A percentile compares a stretch with the other conserved stretches of the same genome.
These are phyloP conservation scores for Epizoanthus fatuus DNA, from an alignment of 92 coral and sea anemone genomes.

Conservation along the genomic window DNA sequence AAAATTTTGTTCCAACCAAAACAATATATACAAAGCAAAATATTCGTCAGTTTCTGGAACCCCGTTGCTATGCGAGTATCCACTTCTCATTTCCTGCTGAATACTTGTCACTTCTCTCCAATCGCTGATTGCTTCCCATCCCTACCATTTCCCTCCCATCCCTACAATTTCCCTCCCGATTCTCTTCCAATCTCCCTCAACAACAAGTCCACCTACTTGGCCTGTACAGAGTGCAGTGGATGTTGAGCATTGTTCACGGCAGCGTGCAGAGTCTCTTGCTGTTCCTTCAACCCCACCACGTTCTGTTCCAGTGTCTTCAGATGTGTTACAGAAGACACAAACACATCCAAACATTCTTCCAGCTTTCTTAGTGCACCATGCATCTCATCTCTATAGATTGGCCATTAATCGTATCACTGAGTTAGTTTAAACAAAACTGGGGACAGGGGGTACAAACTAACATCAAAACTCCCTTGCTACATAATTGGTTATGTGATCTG, in stretches of 20 bases:
- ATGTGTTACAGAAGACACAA: constrained; percentile 80
- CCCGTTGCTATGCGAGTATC: no score
- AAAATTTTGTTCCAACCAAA: no score
- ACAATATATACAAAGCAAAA: no score
- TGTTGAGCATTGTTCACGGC: constrained; percentile 90
- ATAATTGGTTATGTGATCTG: no score
- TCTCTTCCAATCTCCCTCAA: neutral
- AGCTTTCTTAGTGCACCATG: constrained; percentile 70
- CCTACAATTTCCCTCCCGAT: neutral
- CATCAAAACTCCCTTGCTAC: neutral
- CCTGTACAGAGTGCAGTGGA: constrained; percentile 93
- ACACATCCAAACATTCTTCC: constrained; percentile 79
- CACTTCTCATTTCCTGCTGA: no score
- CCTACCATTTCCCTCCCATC: neutral
- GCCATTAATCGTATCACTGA: neutral
- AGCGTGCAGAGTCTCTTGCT: constrained; percentile 85
- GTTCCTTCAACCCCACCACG: constrained; percentile 87
- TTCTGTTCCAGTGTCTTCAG: constrained; percentile 84
- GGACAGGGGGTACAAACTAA: neutral
- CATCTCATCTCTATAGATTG: constrained; percentile 81
- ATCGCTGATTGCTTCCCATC: no score
- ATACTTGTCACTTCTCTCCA: no score
- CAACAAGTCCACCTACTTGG: constrained; percentile 77
- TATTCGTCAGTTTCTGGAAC: no score
- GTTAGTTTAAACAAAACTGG: neutral